phyloP scores from a whole-genome alignment of 2,113 vertebrate genomes.

The Oophaga pumilio region DNA sequence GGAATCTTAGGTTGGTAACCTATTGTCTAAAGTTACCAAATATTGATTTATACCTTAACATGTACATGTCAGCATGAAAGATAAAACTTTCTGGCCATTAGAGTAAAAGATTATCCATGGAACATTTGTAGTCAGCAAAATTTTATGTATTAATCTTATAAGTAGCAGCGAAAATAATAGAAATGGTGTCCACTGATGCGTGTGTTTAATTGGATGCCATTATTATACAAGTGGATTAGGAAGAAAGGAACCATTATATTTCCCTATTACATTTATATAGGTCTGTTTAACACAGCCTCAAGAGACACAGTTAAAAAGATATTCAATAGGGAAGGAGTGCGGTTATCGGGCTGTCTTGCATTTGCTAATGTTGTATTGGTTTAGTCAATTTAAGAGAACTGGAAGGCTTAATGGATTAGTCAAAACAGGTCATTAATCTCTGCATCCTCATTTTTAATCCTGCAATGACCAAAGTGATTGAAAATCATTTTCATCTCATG shows the following conservation, averaged over 20 bases:
- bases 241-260: background rate
- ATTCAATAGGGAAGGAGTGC: constrained; percentile 20
- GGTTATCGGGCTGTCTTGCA: constrained; percentile 53
- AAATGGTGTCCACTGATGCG: constrained; percentile 2
- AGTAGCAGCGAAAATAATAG: constrained; percentile 6
- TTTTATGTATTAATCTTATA: constrained; percentile 7
- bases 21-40: background rate
- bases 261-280: constrained; percentile 14
- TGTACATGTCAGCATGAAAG: background rate
- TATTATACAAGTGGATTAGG: constrained; percentile 27
- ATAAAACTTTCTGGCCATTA: background rate
- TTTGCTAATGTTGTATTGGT: constrained; percentile 65
- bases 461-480: constrained; percentile 68
- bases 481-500: constrained; percentile 61
- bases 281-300: constrained; percentile 36
- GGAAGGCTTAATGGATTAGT: constrained; percentile 74
- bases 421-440: constrained; percentile 76
- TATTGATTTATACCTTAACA: background rate
- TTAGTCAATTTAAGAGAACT: constrained; percentile 70
- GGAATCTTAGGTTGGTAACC: background rate
- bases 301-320: constrained; percentile 11
- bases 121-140: background rate
- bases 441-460: constrained; percentile 73
- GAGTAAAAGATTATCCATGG: background rate
- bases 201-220: constrained; percentile 22